phyloP scores from a whole-genome alignment of 2,888 invertebrate species.

The Zele albiditarsus region DNA sequence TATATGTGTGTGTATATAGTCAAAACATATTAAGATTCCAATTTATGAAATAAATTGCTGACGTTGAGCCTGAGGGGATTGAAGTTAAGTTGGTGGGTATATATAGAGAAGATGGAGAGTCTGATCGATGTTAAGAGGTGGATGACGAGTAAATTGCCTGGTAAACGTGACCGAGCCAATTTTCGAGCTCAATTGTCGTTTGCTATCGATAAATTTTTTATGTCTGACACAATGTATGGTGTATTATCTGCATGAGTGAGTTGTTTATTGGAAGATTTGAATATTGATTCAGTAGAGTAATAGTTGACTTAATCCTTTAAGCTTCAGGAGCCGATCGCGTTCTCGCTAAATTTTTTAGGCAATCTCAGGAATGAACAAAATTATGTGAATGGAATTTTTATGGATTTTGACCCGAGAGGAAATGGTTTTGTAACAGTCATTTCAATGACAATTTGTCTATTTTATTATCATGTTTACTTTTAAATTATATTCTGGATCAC shows the following conservation, averaged over 20 bases:
- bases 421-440: too few species aligned
- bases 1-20: conserved; percentile 17
- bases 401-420: too few species aligned
- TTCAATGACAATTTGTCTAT: too few species aligned
- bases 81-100: background rate
- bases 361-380: too few species aligned
- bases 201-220: conserved; percentile 7
- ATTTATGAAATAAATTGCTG: conserved; percentile 37
- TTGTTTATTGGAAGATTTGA: background rate
- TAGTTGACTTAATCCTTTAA: background rate
- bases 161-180: conserved; percentile 21
- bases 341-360: too few species aligned
- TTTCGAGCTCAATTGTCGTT: conserved; percentile 13
- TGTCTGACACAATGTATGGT: conserved; percentile 6
- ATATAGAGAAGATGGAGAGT: background rate
- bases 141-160: conserved; percentile 34
- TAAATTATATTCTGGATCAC: too few species aligned
- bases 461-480: too few species aligned
- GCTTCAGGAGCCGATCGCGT: too few species aligned
- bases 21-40: conserved; percentile 37
- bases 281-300: background rate
- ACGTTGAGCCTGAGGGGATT: conserved; percentile 20
- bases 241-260: background rate
- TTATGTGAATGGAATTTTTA: too few species aligned
- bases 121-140: conserved; percentile 9